Evolutionary conservation across 2,797 vertebrate species (phyloP).

Genomic region (Malacoctenus gilli): DNA sequence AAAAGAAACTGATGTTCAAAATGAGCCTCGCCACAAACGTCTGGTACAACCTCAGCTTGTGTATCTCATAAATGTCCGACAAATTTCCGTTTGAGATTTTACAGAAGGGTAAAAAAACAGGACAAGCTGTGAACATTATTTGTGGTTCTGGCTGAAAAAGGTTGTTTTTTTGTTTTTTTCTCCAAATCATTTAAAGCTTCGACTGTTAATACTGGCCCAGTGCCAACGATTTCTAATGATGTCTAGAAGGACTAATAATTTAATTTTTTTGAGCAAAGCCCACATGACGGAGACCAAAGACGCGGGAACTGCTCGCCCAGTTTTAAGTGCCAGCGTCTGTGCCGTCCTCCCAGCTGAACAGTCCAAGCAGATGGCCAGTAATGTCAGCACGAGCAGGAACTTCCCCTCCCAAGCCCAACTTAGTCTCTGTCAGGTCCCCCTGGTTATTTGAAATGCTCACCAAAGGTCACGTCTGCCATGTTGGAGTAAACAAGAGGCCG

Average conservation of each 20-base stretch:
- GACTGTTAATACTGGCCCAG: not conserved
- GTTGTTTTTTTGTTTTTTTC: too few species aligned
- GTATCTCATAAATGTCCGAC: too few species aligned
- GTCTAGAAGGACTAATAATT: slow-evolving; percentile 1
- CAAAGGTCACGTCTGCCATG: slow-evolving; percentile 82
- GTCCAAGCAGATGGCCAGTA: slow-evolving; percentile 80
- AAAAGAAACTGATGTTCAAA: too few species aligned
- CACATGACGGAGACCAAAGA: slow-evolving; percentile 24
- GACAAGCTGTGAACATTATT: too few species aligned
- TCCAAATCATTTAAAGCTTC: too few species aligned
- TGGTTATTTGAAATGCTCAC: slow-evolving; percentile 73
- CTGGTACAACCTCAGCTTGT: too few species aligned
- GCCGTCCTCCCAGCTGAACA: slow-evolving; percentile 52
- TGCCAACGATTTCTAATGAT: not conserved
- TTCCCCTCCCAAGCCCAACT: slow-evolving; percentile 73
- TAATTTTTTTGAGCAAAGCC: slow-evolving; percentile 6
- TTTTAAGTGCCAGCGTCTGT: slow-evolving; percentile 50
- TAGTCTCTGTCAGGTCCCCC: slow-evolving; percentile 68
- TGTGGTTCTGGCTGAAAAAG: not conserved
- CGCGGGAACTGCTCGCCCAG: slow-evolving; percentile 26
- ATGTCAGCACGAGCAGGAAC: slow-evolving; percentile 76
- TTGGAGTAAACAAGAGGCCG: slow-evolving; percentile 76
- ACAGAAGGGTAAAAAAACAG: too few species aligned
- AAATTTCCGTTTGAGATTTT: too few species aligned
- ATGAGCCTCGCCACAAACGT: too few species aligned